Percentiles rank a stretch among this genome's conserved stretches.
These are phyloP conservation scores for Bufo gargarizans DNA, from an alignment of 2,113 vertebrate genomes.

Conservation along the genomic window DNA sequence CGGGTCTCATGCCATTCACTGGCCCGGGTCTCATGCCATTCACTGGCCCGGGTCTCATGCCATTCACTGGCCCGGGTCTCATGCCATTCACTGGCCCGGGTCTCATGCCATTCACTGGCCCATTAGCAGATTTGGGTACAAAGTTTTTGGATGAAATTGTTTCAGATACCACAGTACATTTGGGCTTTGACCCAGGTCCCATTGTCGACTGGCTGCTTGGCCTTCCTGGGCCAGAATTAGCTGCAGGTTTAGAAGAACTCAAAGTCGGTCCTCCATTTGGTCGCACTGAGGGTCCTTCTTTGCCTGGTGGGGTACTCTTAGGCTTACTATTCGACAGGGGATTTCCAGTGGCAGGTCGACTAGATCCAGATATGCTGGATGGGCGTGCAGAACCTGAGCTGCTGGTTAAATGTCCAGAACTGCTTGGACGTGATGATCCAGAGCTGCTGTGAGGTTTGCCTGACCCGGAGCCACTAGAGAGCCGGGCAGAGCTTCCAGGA, in stretches of 20 bases:
- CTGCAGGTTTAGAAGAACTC: constrained; percentile 57
- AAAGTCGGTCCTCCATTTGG: constrained; percentile 45
- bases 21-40: constrained; percentile 79
- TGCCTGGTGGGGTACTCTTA: constrained; percentile 62
- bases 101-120: constrained; percentile 78
- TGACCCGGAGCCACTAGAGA: constrained; percentile 48
- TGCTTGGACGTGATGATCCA: constrained; percentile 54
- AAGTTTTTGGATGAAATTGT: constrained; percentile 96
- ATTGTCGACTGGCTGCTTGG: constrained; percentile 58
- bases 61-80: constrained; percentile 78
- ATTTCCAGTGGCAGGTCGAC: constrained; percentile 59
- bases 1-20: constrained; percentile 78
- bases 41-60: constrained; percentile 78
- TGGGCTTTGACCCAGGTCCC: constrained; percentile 66
- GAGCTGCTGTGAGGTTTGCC: constrained; percentile 4
- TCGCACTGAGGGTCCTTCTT: constrained; percentile 58
- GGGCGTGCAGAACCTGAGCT: constrained; percentile 64
- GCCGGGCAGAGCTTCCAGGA: constrained; percentile 46
- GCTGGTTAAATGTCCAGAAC: constrained; percentile 29
- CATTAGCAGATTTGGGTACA: constrained; percentile 71
- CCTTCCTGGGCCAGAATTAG: constrained; percentile 63
- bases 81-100: constrained; percentile 77
- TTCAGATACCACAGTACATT: constrained; percentile 93
- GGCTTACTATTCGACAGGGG: not conserved
- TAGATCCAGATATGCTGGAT: constrained; percentile 58